Percentiles rank a stretch among this genome's conserved stretches.
phyloP scores from a whole-genome alignment of 2,113 vertebrate species.

The Myrmecophaga tridactyla region DNA sequence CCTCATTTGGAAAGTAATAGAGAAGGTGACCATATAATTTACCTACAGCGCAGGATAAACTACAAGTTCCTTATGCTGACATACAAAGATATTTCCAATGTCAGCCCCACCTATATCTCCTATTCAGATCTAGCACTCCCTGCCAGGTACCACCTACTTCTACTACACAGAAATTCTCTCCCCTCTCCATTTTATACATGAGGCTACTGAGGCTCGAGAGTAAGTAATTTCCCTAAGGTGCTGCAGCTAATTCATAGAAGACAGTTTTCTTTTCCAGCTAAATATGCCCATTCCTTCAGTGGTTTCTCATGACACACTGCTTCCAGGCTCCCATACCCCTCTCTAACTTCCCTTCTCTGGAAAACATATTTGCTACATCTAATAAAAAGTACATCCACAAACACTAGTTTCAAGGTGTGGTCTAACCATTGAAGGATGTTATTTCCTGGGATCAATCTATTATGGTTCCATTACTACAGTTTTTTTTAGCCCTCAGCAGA shows the following conservation, averaged over 20 bases:
- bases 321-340: background rate
- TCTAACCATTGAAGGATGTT: background rate
- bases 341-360: background rate
- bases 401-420: background rate
- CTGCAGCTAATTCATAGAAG: background rate
- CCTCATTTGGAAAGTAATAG: background rate
- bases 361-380: background rate
- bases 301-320: background rate
- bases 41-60: background rate
- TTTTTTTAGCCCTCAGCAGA: constrained; percentile 15
- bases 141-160: rapidly evolving
- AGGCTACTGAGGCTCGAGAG: background rate
- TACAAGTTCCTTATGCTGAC: background rate
- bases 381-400: background rate
- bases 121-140: background rate
- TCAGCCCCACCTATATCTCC: background rate
- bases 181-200: background rate
- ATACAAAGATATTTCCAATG: background rate
- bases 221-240: background rate
- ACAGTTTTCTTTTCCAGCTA: background rate
- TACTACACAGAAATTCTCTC: background rate
- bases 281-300: background rate
- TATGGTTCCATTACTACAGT: background rate
- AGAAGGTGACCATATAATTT: too few species aligned
- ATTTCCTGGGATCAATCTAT: constrained; percentile 14